A percentile compares a stretch with the other conserved stretches of the same genome.
These are phyloP conservation scores for Podabrus alpinus DNA, from an alignment of 2,888 invertebrate genomes.

Conservation along the genomic window DNA sequence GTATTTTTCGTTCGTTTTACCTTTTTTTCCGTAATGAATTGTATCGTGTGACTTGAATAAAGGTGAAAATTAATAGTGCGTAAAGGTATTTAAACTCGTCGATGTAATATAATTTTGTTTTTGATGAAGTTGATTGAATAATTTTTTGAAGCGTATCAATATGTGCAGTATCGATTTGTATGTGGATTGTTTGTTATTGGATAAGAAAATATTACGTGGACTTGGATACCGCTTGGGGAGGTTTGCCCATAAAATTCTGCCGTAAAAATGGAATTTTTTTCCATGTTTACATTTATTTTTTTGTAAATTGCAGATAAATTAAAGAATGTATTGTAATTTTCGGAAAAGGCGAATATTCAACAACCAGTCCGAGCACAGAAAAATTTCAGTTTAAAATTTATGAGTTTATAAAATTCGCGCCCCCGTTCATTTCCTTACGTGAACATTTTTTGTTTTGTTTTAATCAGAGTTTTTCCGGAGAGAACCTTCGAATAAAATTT, in stretches of 20 bases:
- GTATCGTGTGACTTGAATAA: neutral
- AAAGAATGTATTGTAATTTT: neutral
- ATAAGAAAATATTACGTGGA: neutral
- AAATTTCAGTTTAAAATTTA: too few species aligned
- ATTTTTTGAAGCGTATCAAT: neutral
- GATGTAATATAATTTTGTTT: constrained; percentile 1
- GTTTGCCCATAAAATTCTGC: neutral
- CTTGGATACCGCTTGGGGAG: neutral
- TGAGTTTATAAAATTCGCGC: too few species aligned
- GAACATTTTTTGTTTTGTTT: neutral
- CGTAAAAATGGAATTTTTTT: neutral
- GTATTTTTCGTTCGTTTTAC: neutral
- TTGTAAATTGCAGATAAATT: neutral
- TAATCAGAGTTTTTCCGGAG: neutral
- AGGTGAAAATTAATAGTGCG: neutral
- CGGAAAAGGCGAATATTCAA: neutral
- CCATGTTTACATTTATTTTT: neutral
- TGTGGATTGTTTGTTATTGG: neutral
- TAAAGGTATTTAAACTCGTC: neutral
- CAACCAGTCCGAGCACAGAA: neutral
- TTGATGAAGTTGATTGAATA: neutral
- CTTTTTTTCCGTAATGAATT: neutral
- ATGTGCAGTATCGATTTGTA: neutral
- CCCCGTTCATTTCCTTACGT: neutral
- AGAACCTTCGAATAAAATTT: neutral